These are phyloP conservation scores for Holacanthella duospinosa DNA, from an alignment of 2,888 invertebrate genomes.

Conservation along the genomic window DNA sequence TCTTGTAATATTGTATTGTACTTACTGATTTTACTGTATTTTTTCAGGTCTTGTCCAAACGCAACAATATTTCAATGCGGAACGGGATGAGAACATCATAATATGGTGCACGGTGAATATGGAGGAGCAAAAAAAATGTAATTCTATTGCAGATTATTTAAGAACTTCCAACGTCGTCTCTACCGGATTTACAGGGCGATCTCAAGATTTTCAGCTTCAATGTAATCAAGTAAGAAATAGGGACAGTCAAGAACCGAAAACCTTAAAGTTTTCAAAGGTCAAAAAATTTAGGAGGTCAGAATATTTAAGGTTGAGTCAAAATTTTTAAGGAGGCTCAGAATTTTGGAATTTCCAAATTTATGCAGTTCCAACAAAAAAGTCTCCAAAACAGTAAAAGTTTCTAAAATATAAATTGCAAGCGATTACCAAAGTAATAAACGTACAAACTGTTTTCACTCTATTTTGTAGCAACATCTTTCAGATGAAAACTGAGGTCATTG, in stretches of 20 bases:
- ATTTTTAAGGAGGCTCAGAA: not conserved
- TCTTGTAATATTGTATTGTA: too few species aligned
- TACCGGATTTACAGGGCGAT: constrained; percentile 38
- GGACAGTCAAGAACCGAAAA: too few species aligned
- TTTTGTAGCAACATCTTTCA: too few species aligned
- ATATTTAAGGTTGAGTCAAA: too few species aligned
- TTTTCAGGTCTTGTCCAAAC: not conserved
- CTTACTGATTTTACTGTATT: not conserved
- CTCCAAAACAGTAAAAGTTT: too few species aligned
- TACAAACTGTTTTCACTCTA: too few species aligned
- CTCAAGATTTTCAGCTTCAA: constrained; percentile 51
- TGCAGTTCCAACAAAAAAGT: too few species aligned
- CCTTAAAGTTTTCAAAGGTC: too few species aligned
- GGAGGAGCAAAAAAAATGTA: constrained; percentile 72
- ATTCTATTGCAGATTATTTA: constrained; percentile 58
- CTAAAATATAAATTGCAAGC: too few species aligned
- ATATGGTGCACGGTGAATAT: constrained; percentile 76
- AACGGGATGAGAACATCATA: constrained; percentile 40
- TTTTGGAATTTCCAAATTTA: not conserved
- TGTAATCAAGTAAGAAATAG: constrained; percentile 52
- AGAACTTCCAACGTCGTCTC: constrained; percentile 39
- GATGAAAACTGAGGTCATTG: too few species aligned
- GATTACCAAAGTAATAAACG: too few species aligned
- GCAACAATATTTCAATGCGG: constrained; percentile 16
- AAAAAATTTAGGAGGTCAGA: too few species aligned